phyloP scores from a whole-genome alignment of 1,140 invertebrate species.

The Drosophila jambulina region DNA sequence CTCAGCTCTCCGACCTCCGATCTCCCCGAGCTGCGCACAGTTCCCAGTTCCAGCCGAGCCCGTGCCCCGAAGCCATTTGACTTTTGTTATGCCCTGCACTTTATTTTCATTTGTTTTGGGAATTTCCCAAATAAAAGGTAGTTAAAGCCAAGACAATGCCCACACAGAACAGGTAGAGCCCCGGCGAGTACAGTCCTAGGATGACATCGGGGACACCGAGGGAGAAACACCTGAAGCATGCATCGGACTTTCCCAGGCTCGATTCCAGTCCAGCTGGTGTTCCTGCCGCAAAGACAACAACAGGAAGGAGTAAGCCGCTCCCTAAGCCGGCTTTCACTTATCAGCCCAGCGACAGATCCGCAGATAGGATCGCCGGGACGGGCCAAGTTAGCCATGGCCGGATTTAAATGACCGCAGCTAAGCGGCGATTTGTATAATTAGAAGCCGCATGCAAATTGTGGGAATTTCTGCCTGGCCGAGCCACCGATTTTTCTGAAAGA shows the following conservation, averaged over 20 bases:
- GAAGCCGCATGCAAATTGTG: constrained; percentile 82
- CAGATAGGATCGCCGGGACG: constrained; percentile 41
- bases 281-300: constrained; percentile 38
- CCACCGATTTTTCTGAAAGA: constrained; percentile 4
- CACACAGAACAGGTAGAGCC: constrained; percentile 58
- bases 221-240: constrained; percentile 62
- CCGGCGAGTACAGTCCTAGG: constrained; percentile 61
- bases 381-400: constrained; percentile 75
- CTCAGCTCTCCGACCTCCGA: constrained; percentile 12
- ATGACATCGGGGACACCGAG: constrained; percentile 58
- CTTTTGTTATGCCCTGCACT: constrained; percentile 80
- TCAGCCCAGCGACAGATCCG: constrained; percentile 54
- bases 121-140: constrained; percentile 81
- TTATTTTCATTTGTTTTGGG: constrained; percentile 83
- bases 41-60: constrained; percentile 36
- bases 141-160: constrained; percentile 76
- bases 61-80: constrained; percentile 75
- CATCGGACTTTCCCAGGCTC: constrained; percentile 76
- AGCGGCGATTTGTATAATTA: constrained; percentile 81
- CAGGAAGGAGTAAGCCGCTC: constrained; percentile 75
- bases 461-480: constrained; percentile 53
- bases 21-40: constrained; percentile 3
- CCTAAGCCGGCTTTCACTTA: constrained; percentile 79
- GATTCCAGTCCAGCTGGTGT: constrained; percentile 65
- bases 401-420: constrained; percentile 82